Base-by-base conservation (phyloP, 2,797 vertebrate species). In the Sebastes kiyomatsui region DNA sequence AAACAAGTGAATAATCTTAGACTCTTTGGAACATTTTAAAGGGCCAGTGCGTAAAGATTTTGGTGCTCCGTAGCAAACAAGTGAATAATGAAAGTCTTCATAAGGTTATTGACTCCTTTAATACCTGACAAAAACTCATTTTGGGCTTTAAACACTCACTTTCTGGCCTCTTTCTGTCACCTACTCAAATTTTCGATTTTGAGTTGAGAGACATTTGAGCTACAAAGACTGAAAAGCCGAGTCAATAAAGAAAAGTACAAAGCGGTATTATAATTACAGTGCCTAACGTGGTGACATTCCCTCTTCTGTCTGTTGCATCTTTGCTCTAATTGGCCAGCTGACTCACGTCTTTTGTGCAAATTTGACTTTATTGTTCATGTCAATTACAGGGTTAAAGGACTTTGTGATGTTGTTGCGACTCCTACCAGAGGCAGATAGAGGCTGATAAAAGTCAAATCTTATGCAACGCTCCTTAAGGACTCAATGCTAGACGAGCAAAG, bases 291-390 rank as follows among this genome's bases (percentile, higher is more conserved):
- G 77, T 79, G 81, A 85, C 88, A 84, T 20, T 76, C 84, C 60
- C 73, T 64, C 76, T 78, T 81, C 77, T 66, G 78, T 88, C 78
- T 83, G 71, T 59, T 67, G 86, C 74, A 75, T 83, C 86, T 83
- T 56, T 20, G 72, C 88, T 88, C 75, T 89, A 77, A 92, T 93
- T 91, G 87, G 88, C 81, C 82, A 9, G 33, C 82, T 86, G 90
- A 91, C 82, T 92, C 87, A 84, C 7, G 56, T 52, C 90, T 87
- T 84, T 90, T 84, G 75, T 82, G 3, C 78, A 78, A 16, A 74
- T 42, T 56, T 66, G 77, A 79, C 87, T 90, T 87, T 79, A 84
- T 89, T 90, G 90, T 92, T 91, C 82, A 70, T 32, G 79, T 81
- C 85, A 78, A 82, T 90, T 84, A 81, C 83, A 61, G 83, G 72